These are phyloP conservation scores for Cryptoblepharus egeriae DNA, from an alignment of 2,797 vertebrate species.

Conservation along the genomic window DNA sequence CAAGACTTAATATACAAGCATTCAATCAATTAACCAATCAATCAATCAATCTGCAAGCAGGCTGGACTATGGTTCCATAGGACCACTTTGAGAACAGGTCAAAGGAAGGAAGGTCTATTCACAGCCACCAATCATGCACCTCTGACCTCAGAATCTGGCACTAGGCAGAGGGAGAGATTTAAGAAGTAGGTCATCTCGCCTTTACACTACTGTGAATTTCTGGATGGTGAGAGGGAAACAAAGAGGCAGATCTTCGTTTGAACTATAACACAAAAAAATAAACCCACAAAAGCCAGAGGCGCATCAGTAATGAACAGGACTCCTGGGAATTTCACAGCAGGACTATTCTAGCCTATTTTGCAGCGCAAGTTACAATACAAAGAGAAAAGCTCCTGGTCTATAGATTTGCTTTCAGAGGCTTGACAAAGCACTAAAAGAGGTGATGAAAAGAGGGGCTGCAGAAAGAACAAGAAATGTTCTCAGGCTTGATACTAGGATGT, in stretches of 20 bases:
- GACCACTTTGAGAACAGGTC: not conserved
- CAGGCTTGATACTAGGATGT: not conserved
- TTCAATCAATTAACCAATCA: too few relatives aligned
- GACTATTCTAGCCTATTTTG: slow-evolving; percentile 10
- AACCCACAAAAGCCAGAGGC: not conserved
- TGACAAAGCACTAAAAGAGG: not conserved
- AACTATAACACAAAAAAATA: not conserved
- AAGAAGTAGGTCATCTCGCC: not conserved
- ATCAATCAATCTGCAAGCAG: not conserved
- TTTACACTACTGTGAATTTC: not conserved
- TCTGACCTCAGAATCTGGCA: slow-evolving; percentile 1
- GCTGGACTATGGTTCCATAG: not conserved
- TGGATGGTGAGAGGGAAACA: not conserved
- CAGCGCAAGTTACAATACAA: not conserved
- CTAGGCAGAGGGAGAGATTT: not conserved
- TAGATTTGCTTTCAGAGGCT: slow-evolving; percentile 21
- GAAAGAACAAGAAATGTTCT: not conserved
- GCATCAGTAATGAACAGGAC: not conserved
- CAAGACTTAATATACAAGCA: too few relatives aligned
- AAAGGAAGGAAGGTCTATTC: not conserved
- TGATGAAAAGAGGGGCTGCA: not conserved
- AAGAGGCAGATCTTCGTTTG: slow-evolving; percentile 11
- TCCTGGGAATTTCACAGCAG: slow-evolving; percentile 7
- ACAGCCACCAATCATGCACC: not conserved
- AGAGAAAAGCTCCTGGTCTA: not conserved